These are phyloP conservation scores for Cetoscarus ocellatus DNA, from an alignment of 2,797 vertebrate species.

Conservation along the genomic window DNA sequence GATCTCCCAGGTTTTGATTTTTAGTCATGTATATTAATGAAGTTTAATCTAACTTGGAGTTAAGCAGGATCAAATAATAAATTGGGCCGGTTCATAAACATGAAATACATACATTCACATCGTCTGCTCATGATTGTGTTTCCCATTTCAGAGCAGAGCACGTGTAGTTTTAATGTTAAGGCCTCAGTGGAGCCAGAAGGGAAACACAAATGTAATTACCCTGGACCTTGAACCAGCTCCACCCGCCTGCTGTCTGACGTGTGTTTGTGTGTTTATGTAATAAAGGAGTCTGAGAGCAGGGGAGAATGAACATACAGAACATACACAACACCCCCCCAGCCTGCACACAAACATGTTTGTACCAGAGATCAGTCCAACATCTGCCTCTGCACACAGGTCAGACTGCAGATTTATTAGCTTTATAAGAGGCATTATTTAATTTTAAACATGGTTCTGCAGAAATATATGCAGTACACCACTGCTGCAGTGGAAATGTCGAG, in stretches of 20 bases:
- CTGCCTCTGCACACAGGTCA: not conserved
- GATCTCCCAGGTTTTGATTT: too few relatives aligned
- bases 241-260: not conserved
- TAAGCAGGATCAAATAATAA: too few relatives aligned
- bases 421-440: not conserved
- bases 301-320: not conserved
- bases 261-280: not conserved
- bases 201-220: not conserved
- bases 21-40: too few relatives aligned
- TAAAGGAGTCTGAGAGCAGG: too few relatives aligned
- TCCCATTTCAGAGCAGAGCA: not conserved
- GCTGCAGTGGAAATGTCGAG: not conserved
- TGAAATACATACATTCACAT: too few relatives aligned
- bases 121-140: too few relatives aligned
- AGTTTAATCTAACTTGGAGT: too few relatives aligned
- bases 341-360: not conserved
- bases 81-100: too few relatives aligned
- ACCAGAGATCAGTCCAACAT: not conserved
- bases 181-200: not conserved
- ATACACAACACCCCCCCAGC: not conserved
- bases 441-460: not conserved
- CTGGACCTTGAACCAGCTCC: conserved; percentile 1
- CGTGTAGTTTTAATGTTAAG: not conserved
- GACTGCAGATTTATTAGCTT: not conserved
- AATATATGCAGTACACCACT: not conserved